Evolutionary conservation across 2,113 vertebrate genomes (phyloP), one percentile per base, ranked within the genome.

Genomic region (Onychostruthus taczanowskii): DNA sequence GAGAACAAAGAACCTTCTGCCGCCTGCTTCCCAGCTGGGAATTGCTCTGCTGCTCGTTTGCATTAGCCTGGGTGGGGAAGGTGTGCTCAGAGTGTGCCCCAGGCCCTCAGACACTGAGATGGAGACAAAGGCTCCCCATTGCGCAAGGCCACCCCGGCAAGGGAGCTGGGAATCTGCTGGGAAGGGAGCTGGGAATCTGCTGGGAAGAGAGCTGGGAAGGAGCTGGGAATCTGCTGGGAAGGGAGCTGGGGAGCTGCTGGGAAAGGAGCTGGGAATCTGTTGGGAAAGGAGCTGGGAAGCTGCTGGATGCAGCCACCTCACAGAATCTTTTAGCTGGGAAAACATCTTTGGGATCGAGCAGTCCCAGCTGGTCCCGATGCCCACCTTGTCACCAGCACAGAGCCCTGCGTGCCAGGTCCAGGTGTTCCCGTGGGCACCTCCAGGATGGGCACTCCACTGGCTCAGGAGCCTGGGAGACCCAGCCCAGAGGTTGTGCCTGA

Each of bases 321-420:
- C n/a, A 4, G 52, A 6, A 10, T 52, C 20, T 19, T 15, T 16
- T 4, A 27, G 70, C 12, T 1, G 22, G 26, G 79, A 28, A 6
- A 28, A 20, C 41, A 16, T 13, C 47, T 49, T 7, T 19, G 31
- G 11, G 41, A 3, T 18, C 13, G 31, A 0, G 0, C 2, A n/a
- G 53, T 26, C 2, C 66, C 2, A 37, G 7, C 31, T 52, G 56
- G 30, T 44, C 3, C 16, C 0, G 0, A 2, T 35, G 0, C 20
- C 24, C 47, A 21, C 30, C 46, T 21, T 15, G n/a, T 11, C 41
- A 2, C 39, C 46, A 55, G 20, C 11, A 28, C 47, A 10, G 39
- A 35, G 46, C 39, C 1, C 30, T 3, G 39, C 6, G 39, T 26
- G 69, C 62, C 47, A 35, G 1, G 0, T 31, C 47, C 55, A 16